These are phyloP conservation scores for Lerema accius DNA, from an alignment of 1,140 invertebrate species.

Conservation along the genomic window DNA sequence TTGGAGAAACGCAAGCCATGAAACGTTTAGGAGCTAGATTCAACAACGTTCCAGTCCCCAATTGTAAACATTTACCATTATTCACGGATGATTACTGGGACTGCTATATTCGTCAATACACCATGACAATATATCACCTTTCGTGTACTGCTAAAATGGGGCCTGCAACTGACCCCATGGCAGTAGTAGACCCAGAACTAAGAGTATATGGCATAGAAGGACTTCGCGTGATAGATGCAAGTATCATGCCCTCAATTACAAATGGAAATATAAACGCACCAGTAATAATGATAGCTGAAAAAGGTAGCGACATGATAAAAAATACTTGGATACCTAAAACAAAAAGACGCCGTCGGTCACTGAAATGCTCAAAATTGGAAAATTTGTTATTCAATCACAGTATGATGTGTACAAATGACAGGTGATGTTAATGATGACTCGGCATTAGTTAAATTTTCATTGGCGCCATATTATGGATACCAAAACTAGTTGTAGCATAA, in stretches of 20 bases:
- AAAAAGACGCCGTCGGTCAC: slow-evolving; percentile 61
- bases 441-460: slow-evolving; percentile 19
- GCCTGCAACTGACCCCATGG: slow-evolving; percentile 87
- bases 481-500: slow-evolving; percentile 25
- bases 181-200: slow-evolving; percentile 92
- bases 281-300: slow-evolving; percentile 96
- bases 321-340: slow-evolving; percentile 84
- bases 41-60: slow-evolving; percentile 88
- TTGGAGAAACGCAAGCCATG: slow-evolving; percentile 89
- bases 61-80: slow-evolving; percentile 89
- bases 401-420: slow-evolving; percentile 45
- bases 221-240: slow-evolving; percentile 90
- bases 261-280: slow-evolving; percentile 94
- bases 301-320: slow-evolving; percentile 94
- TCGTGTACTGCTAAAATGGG: slow-evolving; percentile 95
- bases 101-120: slow-evolving; percentile 90
- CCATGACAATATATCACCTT: slow-evolving; percentile 94
- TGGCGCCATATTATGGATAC: slow-evolving; percentile 28
- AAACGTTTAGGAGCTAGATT: slow-evolving; percentile 89
- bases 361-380: slow-evolving; percentile 49
- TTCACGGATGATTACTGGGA: slow-evolving; percentile 94
- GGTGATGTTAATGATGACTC: slow-evolving; percentile 43
- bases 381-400: slow-evolving; percentile 44
- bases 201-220: slow-evolving; percentile 90
- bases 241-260: slow-evolving; percentile 91